These are phyloP conservation scores for Idaea biselata DNA, from an alignment of 2,888 invertebrate species.

Conservation along the genomic window DNA sequence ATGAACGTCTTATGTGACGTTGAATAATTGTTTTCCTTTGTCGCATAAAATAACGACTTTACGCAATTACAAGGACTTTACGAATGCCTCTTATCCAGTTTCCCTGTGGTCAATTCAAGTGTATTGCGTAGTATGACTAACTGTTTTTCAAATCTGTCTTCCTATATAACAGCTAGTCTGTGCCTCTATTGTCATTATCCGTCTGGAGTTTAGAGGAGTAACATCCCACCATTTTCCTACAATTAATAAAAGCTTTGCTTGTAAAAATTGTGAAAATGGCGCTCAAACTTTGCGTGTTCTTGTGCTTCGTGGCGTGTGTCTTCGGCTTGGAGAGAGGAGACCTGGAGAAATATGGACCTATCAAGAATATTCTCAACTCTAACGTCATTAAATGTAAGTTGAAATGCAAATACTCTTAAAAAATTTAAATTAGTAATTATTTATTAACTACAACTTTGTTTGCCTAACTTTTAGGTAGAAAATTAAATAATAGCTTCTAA, in stretches of 20 bases:
- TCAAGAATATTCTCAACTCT: conserved; percentile 14
- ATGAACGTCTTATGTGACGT: too few relatives aligned
- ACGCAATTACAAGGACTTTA: neutral
- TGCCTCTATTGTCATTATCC: neutral
- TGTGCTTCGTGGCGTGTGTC: conserved; percentile 11
- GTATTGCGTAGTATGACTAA: neutral
- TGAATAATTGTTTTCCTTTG: too few relatives aligned
- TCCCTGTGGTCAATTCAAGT: neutral
- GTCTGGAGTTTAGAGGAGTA: neutral
- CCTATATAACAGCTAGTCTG: neutral
- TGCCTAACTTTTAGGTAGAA: neutral
- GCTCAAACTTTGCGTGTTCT: conserved; percentile 5
- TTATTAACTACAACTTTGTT: neutral
- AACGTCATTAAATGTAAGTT: conserved; percentile 13
- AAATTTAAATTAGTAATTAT: neutral
- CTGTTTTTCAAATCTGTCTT: neutral
- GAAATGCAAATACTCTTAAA: neutral
- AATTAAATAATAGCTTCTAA: neutral
- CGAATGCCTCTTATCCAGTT: neutral
- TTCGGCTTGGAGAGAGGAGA: conserved; percentile 14
- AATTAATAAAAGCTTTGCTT: neutral
- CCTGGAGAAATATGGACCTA: conserved; percentile 15
- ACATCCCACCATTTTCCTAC: neutral
- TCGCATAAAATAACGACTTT: neutral
- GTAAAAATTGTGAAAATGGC: conserved; percentile 11